Percentiles rank a stretch among this genome's conserved stretches.
These are phyloP conservation scores for Erythrocercus mccallii DNA, from an alignment of 2,113 vertebrate genomes.

Conservation along the genomic window DNA sequence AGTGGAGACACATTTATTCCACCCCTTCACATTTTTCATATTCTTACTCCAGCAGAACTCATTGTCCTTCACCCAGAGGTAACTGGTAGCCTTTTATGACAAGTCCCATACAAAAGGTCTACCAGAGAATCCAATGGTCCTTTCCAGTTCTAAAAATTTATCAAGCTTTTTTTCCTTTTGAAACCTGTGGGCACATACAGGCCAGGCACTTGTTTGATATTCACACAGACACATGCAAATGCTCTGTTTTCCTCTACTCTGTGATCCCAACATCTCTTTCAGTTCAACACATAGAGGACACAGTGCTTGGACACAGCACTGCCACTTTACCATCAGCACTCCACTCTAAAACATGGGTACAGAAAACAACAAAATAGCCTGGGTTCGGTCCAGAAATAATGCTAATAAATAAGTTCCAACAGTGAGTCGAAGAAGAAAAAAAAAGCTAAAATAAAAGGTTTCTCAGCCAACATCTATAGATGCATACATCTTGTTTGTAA, in stretches of 20 bases:
- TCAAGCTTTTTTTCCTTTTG: background rate
- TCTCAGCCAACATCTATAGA: background rate
- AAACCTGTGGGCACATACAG: background rate
- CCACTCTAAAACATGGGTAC: background rate
- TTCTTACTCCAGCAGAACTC: background rate
- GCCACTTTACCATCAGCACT: background rate
- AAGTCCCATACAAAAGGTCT: background rate
- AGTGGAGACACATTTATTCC: background rate
- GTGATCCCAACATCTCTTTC: background rate
- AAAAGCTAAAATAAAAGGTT: background rate
- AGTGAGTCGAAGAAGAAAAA: background rate
- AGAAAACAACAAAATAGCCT: background rate
- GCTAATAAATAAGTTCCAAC: background rate
- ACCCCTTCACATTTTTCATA: background rate
- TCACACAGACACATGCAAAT: fast-evolving
- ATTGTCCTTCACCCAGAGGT: background rate
- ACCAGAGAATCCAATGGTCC: background rate
- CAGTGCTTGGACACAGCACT: background rate
- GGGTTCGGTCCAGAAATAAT: background rate
- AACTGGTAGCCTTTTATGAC: background rate
- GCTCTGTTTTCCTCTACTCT: background rate
- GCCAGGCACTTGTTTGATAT: background rate
- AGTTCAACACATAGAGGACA: background rate
- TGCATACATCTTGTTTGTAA: background rate
- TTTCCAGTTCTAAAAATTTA: background rate